Percentiles rank a stretch among this genome's conserved stretches.
Conservation (phyloP, 2,888 invertebrate genomes). For the Ganaspis brasiliensis region DNA sequence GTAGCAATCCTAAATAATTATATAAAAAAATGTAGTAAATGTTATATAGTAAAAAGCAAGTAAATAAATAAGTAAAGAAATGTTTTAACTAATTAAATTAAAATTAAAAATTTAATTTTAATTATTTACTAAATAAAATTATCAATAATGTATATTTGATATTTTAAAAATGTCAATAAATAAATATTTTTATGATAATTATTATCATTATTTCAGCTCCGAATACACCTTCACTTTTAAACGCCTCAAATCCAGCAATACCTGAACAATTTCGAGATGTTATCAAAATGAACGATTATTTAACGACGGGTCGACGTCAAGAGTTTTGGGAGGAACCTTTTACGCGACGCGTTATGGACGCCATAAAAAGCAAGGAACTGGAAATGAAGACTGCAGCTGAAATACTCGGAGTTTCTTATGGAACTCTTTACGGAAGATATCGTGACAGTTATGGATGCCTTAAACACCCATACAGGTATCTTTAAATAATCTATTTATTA, state of each 20-base stretch:
- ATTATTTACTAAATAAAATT: no score
- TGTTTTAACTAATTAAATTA: no score
- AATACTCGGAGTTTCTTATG: conserved; percentile 94
- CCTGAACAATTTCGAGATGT: conserved; percentile 85
- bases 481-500: conserved; percentile 28
- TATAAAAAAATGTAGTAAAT: no score
- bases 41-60: no score
- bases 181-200: conserved; percentile 8
- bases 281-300: conserved; percentile 92
- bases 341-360: conserved; percentile 93
- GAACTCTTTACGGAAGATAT: conserved; percentile 94
- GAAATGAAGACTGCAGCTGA: conserved; percentile 97
- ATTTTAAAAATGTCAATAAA: no score
- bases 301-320: conserved; percentile 91
- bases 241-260: conserved; percentile 76
- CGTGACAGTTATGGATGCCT: conserved; percentile 94
- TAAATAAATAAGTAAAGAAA: no score
- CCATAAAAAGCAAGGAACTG: conserved; percentile 93
- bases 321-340: conserved; percentile 97
- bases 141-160: no score
- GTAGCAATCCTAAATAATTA: no score
- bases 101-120: no score
- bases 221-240: conserved; percentile 75
- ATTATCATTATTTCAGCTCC: conserved; percentile 63
- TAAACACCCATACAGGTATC: conserved; percentile 91